Evolutionary conservation across 2,797 vertebrate species (phyloP), one percentile per base, ranked within the genome.

Genomic region (Philypnodon macrostomus): DNA sequence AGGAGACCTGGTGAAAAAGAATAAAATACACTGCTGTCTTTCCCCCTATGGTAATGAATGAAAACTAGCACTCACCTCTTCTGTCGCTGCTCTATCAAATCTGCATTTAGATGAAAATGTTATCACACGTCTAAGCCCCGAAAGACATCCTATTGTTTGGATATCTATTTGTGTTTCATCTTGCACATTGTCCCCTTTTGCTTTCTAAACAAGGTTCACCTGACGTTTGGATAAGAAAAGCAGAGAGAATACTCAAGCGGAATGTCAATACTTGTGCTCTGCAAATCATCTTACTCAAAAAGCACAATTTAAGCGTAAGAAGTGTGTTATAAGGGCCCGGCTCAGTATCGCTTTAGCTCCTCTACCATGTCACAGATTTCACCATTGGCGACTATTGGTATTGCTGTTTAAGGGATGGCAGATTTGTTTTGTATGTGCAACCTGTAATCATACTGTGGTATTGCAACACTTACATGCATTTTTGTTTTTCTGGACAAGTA

Each of bases 71-170:
- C 49, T 47, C 41, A 53, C 30, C 32, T 17, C 48, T 63, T 53
- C 62, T 54, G 54, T 44, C 58, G 54, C 26, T 58, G 64, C 74
- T 75, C n/a, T n/a, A n/a, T n/a, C 63, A 67, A 87, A 90, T 90
- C 89, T 89, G 85, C 85, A 90, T 91, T 89, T 90, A 89, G 83
- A 90, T 90, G 55, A 81, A 84, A 89, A 79, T 82, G 73, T 81
- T 86, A 85, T 79, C 75, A 84, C 74, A 80, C 58, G 67, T 74
- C 71, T 67, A 79, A 62, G 67, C 73, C 76, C 47, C 63, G 14
- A 10, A 68, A 82, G 77, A 67, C 66, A 36, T 19, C 29, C 34
- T 62, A 84, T 87, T 86, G 82, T 87, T 81, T 86, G 62, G 38
- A 74, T 80, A 71, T 69, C 59, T 56, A 46, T 63, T 50, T 50